Percentiles rank a stretch among this genome's conserved stretches.
These are phyloP conservation scores for Paguma larvata DNA, from an alignment of 2,797 vertebrate species.

Conservation along the genomic window DNA sequence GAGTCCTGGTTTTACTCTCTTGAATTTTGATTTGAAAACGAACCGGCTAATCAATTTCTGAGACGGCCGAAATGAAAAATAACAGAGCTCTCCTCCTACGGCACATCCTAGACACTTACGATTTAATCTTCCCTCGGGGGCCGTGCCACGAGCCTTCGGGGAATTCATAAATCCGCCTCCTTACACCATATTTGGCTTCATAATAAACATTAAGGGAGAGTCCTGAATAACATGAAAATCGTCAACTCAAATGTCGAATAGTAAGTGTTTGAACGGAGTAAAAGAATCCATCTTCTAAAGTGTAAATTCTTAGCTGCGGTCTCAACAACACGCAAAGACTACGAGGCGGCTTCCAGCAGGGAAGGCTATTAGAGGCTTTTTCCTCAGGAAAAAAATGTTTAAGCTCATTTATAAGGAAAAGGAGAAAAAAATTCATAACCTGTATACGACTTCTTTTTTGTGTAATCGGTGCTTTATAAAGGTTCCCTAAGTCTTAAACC, in stretches of 20 bases:
- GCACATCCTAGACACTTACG: background rate
- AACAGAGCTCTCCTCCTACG: slow-evolving; percentile 26
- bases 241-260: background rate
- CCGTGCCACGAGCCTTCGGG: background rate
- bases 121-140: background rate
- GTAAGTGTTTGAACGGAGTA: background rate
- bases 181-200: background rate
- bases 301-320: slow-evolving; percentile 1
- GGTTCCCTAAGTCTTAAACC: slow-evolving; percentile 39
- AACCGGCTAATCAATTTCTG: background rate
- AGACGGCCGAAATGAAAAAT: background rate
- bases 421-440: background rate
- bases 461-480: slow-evolving; percentile 71
- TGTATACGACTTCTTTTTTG: slow-evolving; percentile 30
- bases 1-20: background rate
- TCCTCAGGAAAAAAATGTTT: slow-evolving; percentile 64
- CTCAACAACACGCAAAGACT: background rate
- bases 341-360: slow-evolving; percentile 19
- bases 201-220: slow-evolving; percentile 10
- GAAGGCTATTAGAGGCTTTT: slow-evolving; percentile 52
- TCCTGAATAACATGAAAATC: background rate
- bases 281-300: slow-evolving; percentile 12
- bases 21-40: slow-evolving; percentile 3
- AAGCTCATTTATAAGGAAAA: slow-evolving; percentile 59
- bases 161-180: slow-evolving; percentile 25